phyloP scores from a whole-genome alignment of 2,888 invertebrate genomes.

The Oscheius myriophilus region DNA sequence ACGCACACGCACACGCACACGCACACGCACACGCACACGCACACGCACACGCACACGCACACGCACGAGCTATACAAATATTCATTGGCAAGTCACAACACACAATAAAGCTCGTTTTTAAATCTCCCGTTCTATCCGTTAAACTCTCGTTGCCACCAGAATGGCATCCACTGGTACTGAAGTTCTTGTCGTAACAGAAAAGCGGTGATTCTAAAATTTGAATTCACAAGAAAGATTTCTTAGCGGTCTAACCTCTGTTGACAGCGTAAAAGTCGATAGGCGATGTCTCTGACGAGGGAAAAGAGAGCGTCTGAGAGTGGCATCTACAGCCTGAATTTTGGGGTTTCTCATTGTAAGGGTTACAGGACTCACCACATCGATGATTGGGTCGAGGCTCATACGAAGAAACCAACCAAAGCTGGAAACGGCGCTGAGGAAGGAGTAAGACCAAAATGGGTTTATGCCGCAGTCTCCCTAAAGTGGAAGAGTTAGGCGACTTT shows the following conservation, averaged over 20 bases:
- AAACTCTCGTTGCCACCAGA: constrained; percentile 10
- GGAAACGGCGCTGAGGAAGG: not conserved
- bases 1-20: not conserved
- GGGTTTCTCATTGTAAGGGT: not conserved
- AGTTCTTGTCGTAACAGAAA: constrained; percentile 18
- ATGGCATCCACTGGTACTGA: constrained; percentile 1
- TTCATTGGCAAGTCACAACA: not conserved
- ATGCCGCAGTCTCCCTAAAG: constrained; percentile 12
- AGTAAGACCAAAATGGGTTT: constrained; percentile 14
- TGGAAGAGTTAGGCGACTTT: too few species aligned
- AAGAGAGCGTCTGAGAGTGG: constrained; percentile 17
- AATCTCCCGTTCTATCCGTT: not conserved
- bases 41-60: not conserved
- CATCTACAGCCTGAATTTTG: constrained; percentile 19
- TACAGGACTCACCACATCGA: constrained; percentile 22
- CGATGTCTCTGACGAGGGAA: constrained; percentile 13
- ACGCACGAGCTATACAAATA: too few species aligned
- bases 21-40: too few species aligned
- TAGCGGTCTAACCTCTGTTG: not conserved
- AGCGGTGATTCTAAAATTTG: constrained; percentile 5
- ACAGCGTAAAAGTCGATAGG: constrained; percentile 15
- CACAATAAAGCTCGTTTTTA: too few species aligned
- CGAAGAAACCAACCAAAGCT: constrained; percentile 25
- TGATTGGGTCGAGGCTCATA: constrained; percentile 25
- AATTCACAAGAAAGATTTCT: not conserved